Base-by-base conservation (phyloP, 2,888 invertebrate genomes). In the Bellardia pandia region DNA sequence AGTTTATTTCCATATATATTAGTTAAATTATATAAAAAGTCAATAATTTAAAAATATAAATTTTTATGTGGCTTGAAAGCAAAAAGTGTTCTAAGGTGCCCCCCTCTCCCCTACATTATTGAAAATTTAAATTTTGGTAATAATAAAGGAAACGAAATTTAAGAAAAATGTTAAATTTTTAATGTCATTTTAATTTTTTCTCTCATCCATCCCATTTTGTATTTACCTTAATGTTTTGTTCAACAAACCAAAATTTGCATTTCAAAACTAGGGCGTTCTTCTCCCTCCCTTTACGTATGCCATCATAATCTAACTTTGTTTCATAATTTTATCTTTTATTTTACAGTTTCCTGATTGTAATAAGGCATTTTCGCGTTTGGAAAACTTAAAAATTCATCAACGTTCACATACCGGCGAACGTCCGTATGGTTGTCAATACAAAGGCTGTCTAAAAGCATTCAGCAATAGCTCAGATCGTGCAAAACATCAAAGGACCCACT, bases 391-490 rank as follows among this genome's bases (percentile, higher is more conserved):
- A 95, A 99, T 99, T 90, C 99, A 99, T 94, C 96, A 98, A 88
- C 94, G 98, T 51, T 98, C 98, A 2, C 98, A 99, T 93, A 99
- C 98, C 0, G 99, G 99, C 0, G 99, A 99, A 93, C 95, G 99
- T 62, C 99, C 99, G 0, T 99, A 99, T 92, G 95, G 97, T 83
- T 99, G 99, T 91, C 98, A 98, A 89, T 98, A 98, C 89, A 96
- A 96, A 0, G 97, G 97, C 77, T 99, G 99, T 93, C 94, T 96
- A 68, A 99, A 99, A 93, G 98, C 99, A 2, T 99, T 99, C 94
- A 99, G 98, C 91, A 99, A 99, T 94, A 99, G 99, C 88, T 99
- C 99, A 0, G 99, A 99, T 93, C 95, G 99, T 75, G 99, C 99
- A 8, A 99, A 99, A 94, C 99, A 99, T 94, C 99, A 99, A 94